phyloP scores from a whole-genome alignment of 2,888 invertebrate species.

The Trilocha varians region DNA sequence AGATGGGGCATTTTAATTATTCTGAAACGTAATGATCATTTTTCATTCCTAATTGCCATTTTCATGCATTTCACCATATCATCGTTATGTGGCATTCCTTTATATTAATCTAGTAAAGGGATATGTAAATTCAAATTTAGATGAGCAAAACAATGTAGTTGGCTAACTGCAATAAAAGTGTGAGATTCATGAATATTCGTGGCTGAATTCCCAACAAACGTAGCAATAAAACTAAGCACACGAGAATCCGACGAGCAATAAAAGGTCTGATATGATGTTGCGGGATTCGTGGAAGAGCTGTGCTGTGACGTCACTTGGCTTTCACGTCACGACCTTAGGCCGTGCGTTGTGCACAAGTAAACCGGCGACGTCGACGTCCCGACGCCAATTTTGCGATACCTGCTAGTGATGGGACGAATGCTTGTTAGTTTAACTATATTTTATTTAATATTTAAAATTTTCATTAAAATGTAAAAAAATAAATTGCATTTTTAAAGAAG shows the following conservation, averaged over 20 bases:
- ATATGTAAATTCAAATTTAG: neutral
- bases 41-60: slow-evolving; percentile 69
- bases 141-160: slow-evolving; percentile 22
- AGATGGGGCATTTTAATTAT: slow-evolving; percentile 63
- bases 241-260: slow-evolving; percentile 59
- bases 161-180: slow-evolving; percentile 45
- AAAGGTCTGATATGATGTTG: slow-evolving; percentile 43
- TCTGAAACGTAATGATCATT: slow-evolving; percentile 60
- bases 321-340: slow-evolving; percentile 61
- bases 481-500: neutral
- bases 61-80: slow-evolving; percentile 60
- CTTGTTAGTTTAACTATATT: slow-evolving; percentile 12
- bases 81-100: slow-evolving; percentile 36
- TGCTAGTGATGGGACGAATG: slow-evolving; percentile 13
- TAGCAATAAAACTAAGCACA: slow-evolving; percentile 67
- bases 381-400: slow-evolving; percentile 17
- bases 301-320: slow-evolving; percentile 57
- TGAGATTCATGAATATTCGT: slow-evolving; percentile 39
- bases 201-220: slow-evolving; percentile 47
- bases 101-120: slow-evolving; percentile 2
- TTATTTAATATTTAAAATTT: neutral
- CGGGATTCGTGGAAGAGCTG: slow-evolving; percentile 23
- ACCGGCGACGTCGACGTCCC: slow-evolving; percentile 17
- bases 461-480: slow-evolving; percentile 6
- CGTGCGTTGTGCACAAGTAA: slow-evolving; percentile 31